These are phyloP conservation scores for Acipenser transmontanus DNA, from an alignment of 2,797 vertebrate genomes.

Conservation along the genomic window DNA sequence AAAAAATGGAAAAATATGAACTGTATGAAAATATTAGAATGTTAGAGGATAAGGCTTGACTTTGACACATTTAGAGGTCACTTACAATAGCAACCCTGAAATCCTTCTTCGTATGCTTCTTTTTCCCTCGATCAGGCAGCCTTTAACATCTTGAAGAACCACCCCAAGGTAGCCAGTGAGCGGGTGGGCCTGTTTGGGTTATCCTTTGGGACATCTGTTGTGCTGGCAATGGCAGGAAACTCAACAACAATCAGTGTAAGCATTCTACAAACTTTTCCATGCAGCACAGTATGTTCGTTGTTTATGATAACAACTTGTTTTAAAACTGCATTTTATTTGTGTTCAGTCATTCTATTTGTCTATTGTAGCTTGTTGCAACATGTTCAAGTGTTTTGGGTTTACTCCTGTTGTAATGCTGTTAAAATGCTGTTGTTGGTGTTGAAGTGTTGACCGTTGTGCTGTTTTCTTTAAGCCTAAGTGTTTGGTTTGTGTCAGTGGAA, in stretches of 20 bases:
- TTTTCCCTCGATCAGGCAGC: conserved; percentile 7
- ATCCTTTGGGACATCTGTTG: conserved; percentile 1
- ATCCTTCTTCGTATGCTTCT: neutral
- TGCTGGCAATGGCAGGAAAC: conserved; percentile 3
- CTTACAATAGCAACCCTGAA: neutral
- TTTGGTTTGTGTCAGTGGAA: conserved; percentile 18
- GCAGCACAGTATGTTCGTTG: too few relatives aligned
- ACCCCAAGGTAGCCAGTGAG: conserved; percentile 37
- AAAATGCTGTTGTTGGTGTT: too few relatives aligned
- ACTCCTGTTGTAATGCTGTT: too few relatives aligned
- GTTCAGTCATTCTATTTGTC: too few relatives aligned
- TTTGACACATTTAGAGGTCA: too few relatives aligned
- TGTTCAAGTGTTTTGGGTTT: too few relatives aligned
- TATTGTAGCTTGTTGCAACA: too few relatives aligned
- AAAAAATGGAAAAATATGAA: too few relatives aligned
- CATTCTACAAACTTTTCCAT: neutral
- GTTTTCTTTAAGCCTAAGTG: conserved; percentile 13
- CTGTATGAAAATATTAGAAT: too few relatives aligned
- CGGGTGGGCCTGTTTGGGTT: conserved; percentile 16
- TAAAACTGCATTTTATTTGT: too few relatives aligned
- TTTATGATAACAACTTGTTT: too few relatives aligned
- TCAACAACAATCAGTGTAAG: conserved; percentile 5
- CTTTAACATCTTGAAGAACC: conserved; percentile 35
- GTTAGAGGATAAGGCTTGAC: too few relatives aligned
- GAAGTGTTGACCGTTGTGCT: neutral